A percentile compares a stretch with the other conserved stretches of the same genome.
Evolutionary conservation across 2,888 invertebrate species (phyloP).

Genomic region (Noctuana brunneofusca): DNA sequence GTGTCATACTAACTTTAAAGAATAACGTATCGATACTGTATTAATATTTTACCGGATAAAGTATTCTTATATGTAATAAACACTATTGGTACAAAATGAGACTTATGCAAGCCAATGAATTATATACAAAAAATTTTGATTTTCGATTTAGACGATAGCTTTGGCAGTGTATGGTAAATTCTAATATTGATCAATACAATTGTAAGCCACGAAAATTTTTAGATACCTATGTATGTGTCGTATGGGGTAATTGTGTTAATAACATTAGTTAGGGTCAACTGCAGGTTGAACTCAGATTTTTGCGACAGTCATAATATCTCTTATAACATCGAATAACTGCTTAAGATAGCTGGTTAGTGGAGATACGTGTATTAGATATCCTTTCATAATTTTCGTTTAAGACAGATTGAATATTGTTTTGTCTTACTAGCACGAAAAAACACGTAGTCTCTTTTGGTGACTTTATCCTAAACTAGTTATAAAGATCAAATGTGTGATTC

Average conservation of each 20-base stretch:
- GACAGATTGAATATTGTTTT: conserved; percentile 7
- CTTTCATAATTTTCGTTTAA: conserved; percentile 14
- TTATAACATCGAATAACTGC: conserved; percentile 13
- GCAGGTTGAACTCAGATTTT: conserved; percentile 1
- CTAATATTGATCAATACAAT: conserved; percentile 10
- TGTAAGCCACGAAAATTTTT: conserved; percentile 1
- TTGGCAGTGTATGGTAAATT: conserved; percentile 24
- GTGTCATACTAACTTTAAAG: conserved; percentile 34
- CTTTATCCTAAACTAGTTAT: conserved; percentile 15
- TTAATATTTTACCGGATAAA: conserved; percentile 29
- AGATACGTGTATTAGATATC: background rate
- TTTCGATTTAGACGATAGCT: conserved; percentile 19
- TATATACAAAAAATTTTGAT: conserved; percentile 22
- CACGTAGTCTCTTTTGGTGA: conserved; percentile 34
- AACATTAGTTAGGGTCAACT: conserved; percentile 6
- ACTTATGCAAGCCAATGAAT: conserved; percentile 32
- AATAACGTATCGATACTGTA: conserved; percentile 32
- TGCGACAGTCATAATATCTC: conserved; percentile 3
- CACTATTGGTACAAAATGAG: conserved; percentile 32
- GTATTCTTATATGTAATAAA: conserved; percentile 24
- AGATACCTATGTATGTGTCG: conserved; percentile 8
- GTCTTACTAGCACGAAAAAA: conserved; percentile 8
- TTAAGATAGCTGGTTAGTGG: conserved; percentile 2
- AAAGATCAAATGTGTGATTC: conserved; percentile 15
- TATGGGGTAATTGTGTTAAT: conserved; percentile 3